A percentile compares a stretch with the other conserved stretches of the same genome.
phyloP scores from a whole-genome alignment of 2,888 invertebrate genomes.

The Pomacea canaliculata region DNA sequence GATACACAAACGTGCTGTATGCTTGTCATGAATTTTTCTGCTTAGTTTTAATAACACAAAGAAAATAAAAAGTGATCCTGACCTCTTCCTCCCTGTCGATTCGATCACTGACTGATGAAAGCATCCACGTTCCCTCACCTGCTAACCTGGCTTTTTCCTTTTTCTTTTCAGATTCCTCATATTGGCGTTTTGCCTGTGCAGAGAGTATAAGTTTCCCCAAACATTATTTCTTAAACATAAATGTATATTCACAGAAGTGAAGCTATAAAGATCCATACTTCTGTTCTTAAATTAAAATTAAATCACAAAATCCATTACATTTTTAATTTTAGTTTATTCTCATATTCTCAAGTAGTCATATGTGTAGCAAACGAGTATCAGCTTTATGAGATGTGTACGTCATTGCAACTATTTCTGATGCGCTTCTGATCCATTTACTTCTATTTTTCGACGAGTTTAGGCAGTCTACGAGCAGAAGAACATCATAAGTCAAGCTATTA shows the following conservation, averaged over 20 bases:
- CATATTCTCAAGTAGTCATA: no score
- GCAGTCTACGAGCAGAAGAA: no score
- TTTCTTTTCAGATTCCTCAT: conserved; percentile 56
- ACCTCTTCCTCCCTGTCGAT: conserved; percentile 59
- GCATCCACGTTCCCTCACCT: conserved; percentile 71
- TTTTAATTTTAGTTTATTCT: not conserved
- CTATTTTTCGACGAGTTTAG: no score
- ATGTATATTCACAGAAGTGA: not conserved
- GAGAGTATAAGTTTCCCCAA: not conserved
- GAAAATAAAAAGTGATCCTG: not conserved
- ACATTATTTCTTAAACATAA: not conserved
- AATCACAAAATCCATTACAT: not conserved
- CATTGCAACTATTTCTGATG: no score
- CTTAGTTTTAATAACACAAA: no score
- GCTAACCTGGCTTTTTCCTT: conserved; percentile 53
- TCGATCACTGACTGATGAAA: conserved; percentile 69
- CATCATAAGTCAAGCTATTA: no score
- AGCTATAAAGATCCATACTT: not conserved
- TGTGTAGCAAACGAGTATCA: no score
- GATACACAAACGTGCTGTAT: no score
- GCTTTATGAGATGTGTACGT: no score
- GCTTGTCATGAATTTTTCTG: no score
- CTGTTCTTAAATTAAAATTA: not conserved
- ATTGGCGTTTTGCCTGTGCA: conserved; percentile 58
- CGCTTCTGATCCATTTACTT: no score